phyloP scores from a whole-genome alignment of 2,113 vertebrate species.

The rat (Rattus norvegicus) region GRCr8 NC_086033.1:98688001-98688500 shows the following conservation, averaged over 20 bases:
- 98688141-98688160: not conserved
- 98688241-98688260: not conserved
- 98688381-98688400: not conserved
- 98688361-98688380: not conserved
- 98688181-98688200: not conserved
- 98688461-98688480: not conserved
- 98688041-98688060: not conserved
- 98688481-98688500: not conserved
- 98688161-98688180: not conserved
- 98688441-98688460: not conserved
- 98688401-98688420: not conserved
- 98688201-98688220: not conserved
- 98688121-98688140: not conserved
- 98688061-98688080: not conserved
- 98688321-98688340: not conserved
- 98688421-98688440: not conserved
- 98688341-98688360: not conserved
- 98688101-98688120: not conserved
- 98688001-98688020: not conserved
- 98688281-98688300: too few relatives aligned
- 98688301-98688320: not conserved
- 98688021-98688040: not conserved
- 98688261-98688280: not conserved
- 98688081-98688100: not conserved
- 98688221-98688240: not conserved